Evolutionary conservation across 2,113 vertebrate genomes (phyloP), one percentile per base, ranked within the genome.

Genomic region (Lanius collurio): DNA sequence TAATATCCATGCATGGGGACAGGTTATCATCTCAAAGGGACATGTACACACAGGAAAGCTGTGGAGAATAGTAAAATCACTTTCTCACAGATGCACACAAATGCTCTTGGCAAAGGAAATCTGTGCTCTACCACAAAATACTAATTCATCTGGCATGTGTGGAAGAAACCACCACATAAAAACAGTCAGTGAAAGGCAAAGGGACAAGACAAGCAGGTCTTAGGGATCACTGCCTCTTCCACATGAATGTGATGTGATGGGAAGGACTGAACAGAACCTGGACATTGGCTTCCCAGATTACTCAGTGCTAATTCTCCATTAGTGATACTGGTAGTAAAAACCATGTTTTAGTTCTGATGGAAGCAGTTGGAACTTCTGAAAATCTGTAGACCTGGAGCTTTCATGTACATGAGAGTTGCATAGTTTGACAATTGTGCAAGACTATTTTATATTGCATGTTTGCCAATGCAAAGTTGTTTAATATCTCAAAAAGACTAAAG

Each of bases 31-130:
- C 37, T 76, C 65, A 82, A 28, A 55, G n/a, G 11, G 49, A 52
- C 26, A 68, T 0, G 2, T 63, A 74, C 30, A 44, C 59, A 87
- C 37, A 65, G 28, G 57, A 87, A 63, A 84, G 74, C 57, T 76
- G 52, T 47, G 71, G 20, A 75, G 65, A 79, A 75, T 18, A 41
- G n/a, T 46, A 70, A 85, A 82, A 65, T 22, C 57, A 65, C 42
- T 78, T 87, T 87, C 77, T 91, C 78, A 89, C 41, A 60, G 44
- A 91, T 35, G 49, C 49, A 64, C 26, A 41, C 41, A 62, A 73
- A 92, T 62, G 23, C 86, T 92, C 88, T 83, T 93, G 85, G 92
- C 79, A 93, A 92, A 90, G 42, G 63, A 91, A 90, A 91, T 80
- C 50, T 33, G 6, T 31, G 49, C 28, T 70, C 53, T 63, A 23